phyloP scores from a whole-genome alignment of 2,888 invertebrate genomes.

The Lasioglossum lativentre region DNA sequence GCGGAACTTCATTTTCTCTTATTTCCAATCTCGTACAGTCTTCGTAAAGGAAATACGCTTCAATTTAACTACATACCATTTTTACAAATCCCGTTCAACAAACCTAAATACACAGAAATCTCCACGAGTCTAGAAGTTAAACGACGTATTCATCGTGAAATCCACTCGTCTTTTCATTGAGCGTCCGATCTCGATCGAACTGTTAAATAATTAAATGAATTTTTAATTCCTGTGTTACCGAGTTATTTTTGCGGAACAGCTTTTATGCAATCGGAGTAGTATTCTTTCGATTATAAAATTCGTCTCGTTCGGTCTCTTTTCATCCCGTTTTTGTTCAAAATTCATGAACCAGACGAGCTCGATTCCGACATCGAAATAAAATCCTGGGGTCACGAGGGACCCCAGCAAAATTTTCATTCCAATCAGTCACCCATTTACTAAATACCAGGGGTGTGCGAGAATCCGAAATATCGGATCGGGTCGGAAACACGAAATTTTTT shows the following conservation, averaged over 20 bases:
- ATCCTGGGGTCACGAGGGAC: too few species aligned
- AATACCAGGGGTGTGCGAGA: too few species aligned
- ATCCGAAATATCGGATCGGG: too few species aligned
- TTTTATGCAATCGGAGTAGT: not conserved
- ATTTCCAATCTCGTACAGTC: not conserved
- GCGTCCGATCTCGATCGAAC: not conserved
- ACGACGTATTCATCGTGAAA: not conserved
- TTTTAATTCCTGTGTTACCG: not conserved
- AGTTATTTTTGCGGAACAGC: not conserved
- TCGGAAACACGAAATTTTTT: too few species aligned
- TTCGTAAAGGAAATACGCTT: not conserved
- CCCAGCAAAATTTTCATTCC: too few species aligned
- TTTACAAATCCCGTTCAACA: not conserved
- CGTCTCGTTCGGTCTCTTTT: not conserved
- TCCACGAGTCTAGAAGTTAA: not conserved
- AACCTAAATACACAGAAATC: not conserved
- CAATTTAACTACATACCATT: not conserved
- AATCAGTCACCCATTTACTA: too few species aligned
- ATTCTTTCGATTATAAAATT: not conserved
- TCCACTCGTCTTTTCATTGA: not conserved
- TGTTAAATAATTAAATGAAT: not conserved
- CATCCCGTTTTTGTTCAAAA: not conserved
- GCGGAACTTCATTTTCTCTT: not conserved
- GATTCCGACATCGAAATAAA: not conserved
- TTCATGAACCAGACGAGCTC: not conserved